phyloP scores from a whole-genome alignment of 92 coral and sea anemone species.

The Epizoanthus illoricatus region DNA sequence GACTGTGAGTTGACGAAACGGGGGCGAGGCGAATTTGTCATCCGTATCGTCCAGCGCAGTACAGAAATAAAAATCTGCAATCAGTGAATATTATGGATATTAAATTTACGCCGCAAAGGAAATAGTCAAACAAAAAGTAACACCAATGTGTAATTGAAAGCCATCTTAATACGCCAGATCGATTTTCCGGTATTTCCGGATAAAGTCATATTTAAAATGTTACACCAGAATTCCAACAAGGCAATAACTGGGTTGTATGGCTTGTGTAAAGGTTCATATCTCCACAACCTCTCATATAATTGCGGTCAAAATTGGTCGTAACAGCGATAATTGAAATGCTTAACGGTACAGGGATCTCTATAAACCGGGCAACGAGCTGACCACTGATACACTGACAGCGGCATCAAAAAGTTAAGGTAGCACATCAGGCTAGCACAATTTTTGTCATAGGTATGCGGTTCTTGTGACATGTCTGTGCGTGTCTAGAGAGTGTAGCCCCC shows the following conservation, averaged over 20 bases:
- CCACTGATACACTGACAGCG: background rate
- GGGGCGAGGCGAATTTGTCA: background rate
- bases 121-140: conserved; percentile 6
- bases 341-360: background rate
- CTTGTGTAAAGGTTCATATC: background rate
- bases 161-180: conserved; percentile 42
- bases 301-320: conserved; percentile 27
- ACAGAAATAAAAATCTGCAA: background rate
- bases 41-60: background rate
- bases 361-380: too few relatives aligned
- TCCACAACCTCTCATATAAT: conserved; percentile 2
- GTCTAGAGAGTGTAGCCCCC: conserved; percentile 8
- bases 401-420: conserved; percentile 23
- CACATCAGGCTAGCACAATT: conserved; percentile 4
- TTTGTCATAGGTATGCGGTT: conserved; percentile 23
- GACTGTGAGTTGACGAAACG: background rate
- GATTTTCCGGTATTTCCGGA: conserved; percentile 71
- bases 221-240: conserved; percentile 27
- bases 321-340: conserved; percentile 4
- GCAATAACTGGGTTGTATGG: background rate
- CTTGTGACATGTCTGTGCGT: conserved; percentile 38
- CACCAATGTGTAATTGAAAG: conserved; percentile 40
- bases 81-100: background rate
- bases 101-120: conserved; percentile 42
- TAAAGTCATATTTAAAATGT: conserved; percentile 49